Evolutionary conservation across 1,140 invertebrate species (phyloP), one percentile per base, ranked within the genome.

Genomic region (Neotoxoptera formosana): DNA sequence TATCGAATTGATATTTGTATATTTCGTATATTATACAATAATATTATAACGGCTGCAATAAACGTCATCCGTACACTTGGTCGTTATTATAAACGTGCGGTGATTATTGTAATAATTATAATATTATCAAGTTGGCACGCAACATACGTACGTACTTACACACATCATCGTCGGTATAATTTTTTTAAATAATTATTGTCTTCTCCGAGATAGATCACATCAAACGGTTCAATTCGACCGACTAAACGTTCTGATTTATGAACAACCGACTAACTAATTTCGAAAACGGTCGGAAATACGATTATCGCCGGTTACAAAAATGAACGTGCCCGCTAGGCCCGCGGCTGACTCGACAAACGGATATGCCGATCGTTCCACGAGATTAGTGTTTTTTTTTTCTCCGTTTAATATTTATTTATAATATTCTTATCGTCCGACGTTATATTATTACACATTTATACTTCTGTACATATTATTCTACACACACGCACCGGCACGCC

Each of bases 251-350:
- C 89, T 67, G 89, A 90, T 90, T 90, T 90, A 90, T 34, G 89
- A 41, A 25, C 36, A 34, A 36, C 53, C 14, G 41, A n/a, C 60
- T 17, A 67, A 90, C 89, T 90, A 90, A 90, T 91, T 91, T 76
- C 45, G 25, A 83, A 17, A 81, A 91, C 76, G 30, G 91, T 86
- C 91, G 91, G 91, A 93, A 93, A 84, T 93, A 93, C 36, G 81
- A 83, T 81, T 92, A 92, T 92, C 47, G 34, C 23, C 67, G 47
- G 47, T 83, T 92, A 92, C 91, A 84, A 92, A 84, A 92, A 92
- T 91, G 67, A 53, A 60, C 21, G 67, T 84, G 76, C 91, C 56
- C 90, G 20, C 41, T 23, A 48, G 91, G 91, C 67, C 51, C n/a
- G 47, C 76, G 47, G 76, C 56, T n/a, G 14, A 47, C 67, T 53